Conservation (phyloP, 1,140 invertebrate species). For the Achroia grisella region DNA sequence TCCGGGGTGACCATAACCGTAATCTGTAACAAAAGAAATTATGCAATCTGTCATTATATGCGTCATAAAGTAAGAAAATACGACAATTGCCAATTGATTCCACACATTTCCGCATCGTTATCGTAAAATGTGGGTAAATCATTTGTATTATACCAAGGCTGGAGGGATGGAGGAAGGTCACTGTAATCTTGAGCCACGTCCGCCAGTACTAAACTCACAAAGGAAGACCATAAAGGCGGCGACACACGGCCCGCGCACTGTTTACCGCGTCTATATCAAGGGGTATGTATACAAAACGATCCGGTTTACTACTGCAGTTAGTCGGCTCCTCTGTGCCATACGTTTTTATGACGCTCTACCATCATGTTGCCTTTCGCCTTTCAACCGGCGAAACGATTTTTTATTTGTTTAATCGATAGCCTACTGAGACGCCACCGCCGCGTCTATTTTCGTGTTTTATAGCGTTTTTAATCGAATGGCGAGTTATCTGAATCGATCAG, state of each 20-base stretch:
- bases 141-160: constrained; percentile 12
- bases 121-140: constrained; percentile 8
- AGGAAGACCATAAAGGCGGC: constrained; percentile 58
- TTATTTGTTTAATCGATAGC: constrained; percentile 72
- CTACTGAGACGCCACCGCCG: constrained; percentile 55
- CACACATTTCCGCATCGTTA: not conserved
- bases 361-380: constrained; percentile 65
- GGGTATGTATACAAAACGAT: constrained; percentile 64
- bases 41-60: too few species aligned
- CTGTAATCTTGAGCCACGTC: constrained; percentile 31
- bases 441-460: constrained; percentile 57
- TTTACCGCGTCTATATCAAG: constrained; percentile 66
- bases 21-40: constrained; percentile 77
- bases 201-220: constrained; percentile 53
- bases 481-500: constrained; percentile 55
- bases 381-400: constrained; percentile 62
- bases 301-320: constrained; percentile 63
- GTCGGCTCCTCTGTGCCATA: constrained; percentile 67
- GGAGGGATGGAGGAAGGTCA: constrained; percentile 20
- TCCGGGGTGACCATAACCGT: constrained; percentile 79
- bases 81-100: not conserved
- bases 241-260: constrained; percentile 55
- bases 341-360: constrained; percentile 64
- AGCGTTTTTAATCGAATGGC: constrained; percentile 48
- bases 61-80: not conserved